phyloP scores from a whole-genome alignment of 2,888 invertebrate genomes.

The Pandemis cinnamomeana region DNA sequence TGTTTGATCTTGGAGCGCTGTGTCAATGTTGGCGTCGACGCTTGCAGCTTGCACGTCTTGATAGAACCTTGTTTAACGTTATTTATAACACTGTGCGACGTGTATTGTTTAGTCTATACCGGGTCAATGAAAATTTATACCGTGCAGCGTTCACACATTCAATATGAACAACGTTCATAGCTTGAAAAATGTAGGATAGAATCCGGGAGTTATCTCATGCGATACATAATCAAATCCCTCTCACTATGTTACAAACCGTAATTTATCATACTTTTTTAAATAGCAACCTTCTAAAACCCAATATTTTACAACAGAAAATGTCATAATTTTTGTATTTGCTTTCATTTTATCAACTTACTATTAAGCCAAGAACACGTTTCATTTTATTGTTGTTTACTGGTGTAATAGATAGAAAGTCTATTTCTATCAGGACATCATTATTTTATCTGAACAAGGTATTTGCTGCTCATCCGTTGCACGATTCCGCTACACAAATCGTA shows the following conservation, averaged over 20 bases:
- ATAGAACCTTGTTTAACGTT: not conserved
- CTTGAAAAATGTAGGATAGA: slow-evolving; percentile 4
- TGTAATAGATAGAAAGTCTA: not conserved
- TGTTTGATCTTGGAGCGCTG: not conserved
- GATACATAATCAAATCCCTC: slow-evolving; percentile 7
- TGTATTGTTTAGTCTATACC: not conserved
- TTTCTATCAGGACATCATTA: not conserved
- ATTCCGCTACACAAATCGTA: not conserved
- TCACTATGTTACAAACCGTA: slow-evolving; percentile 2
- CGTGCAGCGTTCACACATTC: not conserved
- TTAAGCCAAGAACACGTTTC: not conserved
- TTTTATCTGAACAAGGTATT: slow-evolving; percentile 2
- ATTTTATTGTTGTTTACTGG: not conserved
- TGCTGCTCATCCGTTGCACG: not conserved
- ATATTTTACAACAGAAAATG: not conserved
- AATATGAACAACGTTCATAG: not conserved
- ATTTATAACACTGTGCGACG: not conserved
- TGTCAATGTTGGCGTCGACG: not conserved
- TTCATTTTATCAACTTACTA: not conserved
- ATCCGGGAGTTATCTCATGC: slow-evolving; percentile 13
- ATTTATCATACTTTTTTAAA: slow-evolving; percentile 11
- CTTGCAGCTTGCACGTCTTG: not conserved
- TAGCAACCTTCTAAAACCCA: not conserved
- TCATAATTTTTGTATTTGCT: not conserved
- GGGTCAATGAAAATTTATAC: not conserved